Evolutionary conservation across 1,140 invertebrate genomes (phyloP), one percentile per base, ranked within the genome.

Genomic region (Calosoma granatense): DNA sequence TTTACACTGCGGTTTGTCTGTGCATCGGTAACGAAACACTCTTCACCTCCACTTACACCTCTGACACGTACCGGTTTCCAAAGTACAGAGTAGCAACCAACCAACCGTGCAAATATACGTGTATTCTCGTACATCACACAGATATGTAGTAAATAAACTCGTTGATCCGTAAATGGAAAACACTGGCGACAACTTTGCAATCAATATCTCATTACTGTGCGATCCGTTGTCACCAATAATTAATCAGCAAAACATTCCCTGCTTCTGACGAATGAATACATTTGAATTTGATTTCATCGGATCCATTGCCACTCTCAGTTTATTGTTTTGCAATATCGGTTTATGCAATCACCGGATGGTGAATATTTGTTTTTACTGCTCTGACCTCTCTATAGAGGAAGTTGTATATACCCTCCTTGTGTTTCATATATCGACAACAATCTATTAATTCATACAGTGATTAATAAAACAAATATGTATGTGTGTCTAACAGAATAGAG

Each of bases 181-280:
- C 41, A 47, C 17, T 17, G 41, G 3, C 4, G 4, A 47, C 41
- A 9, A 47, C 41, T 47, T 4, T 11, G 17, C 41, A 47, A 47
- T 47, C 41, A 47, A 47, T 47, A 47, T 47, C 41, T 47, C 41
- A 47, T 47, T 47, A 47, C 6, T 6, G 17, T 4, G 41, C 41
- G 6, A 47, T 47, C 41, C 17, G 41, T 47, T 47, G 41, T 47
- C 41, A 17, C 41, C 41, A 47, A 12, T 47, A 47, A 47, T 47
- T 47, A 47, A 47, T 47, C 41, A 4, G 15, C 41, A 17, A 47
- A 47, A 47, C 6, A 47, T 36, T 36, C 41, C 41, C 9, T 12
- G 17, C 17, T 11, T 17, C 41, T 36, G 26, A 36, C 6, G 6
- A 47, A 47, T 47, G 41, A 47, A 47, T 47, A 47, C 41, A 47